phyloP scores from a whole-genome alignment of 2,797 vertebrate species.

The Benthosema pterotum region DNA sequence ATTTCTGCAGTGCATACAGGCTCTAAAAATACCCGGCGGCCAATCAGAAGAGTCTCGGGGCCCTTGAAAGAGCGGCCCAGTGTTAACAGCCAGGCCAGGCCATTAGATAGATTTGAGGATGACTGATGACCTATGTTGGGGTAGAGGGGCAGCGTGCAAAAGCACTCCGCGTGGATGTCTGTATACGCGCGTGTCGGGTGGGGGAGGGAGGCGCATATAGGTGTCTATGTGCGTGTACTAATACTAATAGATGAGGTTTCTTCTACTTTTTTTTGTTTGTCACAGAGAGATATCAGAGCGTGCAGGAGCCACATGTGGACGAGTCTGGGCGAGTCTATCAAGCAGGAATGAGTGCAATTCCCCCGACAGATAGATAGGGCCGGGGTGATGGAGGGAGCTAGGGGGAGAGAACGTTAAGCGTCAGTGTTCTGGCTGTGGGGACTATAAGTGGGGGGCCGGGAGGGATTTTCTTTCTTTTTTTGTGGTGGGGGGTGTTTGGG shows the following conservation, averaged over 20 bases:
- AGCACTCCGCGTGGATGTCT: neutral
- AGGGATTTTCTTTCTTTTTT: neutral
- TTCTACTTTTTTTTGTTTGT: conserved; percentile 11
- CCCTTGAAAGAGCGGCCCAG: conserved; percentile 42
- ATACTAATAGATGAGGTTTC: too few relatives aligned
- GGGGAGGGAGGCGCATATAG: too few relatives aligned
- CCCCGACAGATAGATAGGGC: conserved; percentile 39
- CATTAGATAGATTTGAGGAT: conserved; percentile 66
- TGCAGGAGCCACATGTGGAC: conserved; percentile 65
- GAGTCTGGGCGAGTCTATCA: conserved; percentile 45
- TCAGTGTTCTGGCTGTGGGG: conserved; percentile 39
- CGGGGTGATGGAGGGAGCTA: neutral
- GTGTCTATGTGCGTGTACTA: neutral
- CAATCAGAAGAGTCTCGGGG: conserved; percentile 52
- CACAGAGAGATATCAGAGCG: conserved; percentile 56
- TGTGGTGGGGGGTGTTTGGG: conserved; percentile 11
- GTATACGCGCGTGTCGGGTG: conserved; percentile 6
- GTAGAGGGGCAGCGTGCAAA: conserved; percentile 7
- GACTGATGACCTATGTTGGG: conserved; percentile 56
- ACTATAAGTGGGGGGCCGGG: conserved; percentile 26
- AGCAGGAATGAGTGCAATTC: conserved; percentile 43
- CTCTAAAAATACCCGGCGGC: conserved; percentile 77
- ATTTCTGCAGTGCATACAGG: neutral
- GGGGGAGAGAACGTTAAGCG: conserved; percentile 13
- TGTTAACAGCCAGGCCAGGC: conserved; percentile 38